A percentile compares a stretch with the other conserved stretches of the same genome.
Conservation (phyloP, 2,888 invertebrate species). For the Phyto melanocephala region DNA sequence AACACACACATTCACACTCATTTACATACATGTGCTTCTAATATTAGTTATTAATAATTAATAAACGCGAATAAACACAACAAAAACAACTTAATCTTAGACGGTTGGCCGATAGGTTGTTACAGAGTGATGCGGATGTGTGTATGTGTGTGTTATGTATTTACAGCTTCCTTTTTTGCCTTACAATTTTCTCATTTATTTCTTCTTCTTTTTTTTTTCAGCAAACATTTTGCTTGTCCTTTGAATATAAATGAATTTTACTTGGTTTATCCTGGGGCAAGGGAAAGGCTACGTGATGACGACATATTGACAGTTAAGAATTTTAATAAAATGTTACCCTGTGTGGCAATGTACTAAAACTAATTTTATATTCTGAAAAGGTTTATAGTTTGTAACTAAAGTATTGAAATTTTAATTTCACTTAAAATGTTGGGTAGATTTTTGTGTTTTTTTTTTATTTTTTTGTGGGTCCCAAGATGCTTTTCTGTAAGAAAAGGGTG, state of each 20-base stretch:
- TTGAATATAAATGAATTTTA: constrained; percentile 56
- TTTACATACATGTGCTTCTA: constrained; percentile 1
- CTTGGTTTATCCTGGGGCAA: constrained; percentile 45
- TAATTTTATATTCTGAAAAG: constrained; percentile 29
- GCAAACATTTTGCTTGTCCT: constrained; percentile 41
- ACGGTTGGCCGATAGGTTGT: neutral
- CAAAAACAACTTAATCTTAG: constrained; percentile 47
- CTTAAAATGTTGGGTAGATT: constrained; percentile 57
- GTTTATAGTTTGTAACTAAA: constrained; percentile 50
- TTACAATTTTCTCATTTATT: constrained; percentile 11
- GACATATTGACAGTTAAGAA: constrained; percentile 59
- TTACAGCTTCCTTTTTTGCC: neutral
- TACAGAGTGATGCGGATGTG: too few relatives aligned
- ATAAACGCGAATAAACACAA: constrained; percentile 61
- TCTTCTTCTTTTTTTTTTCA: neutral
- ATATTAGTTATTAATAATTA: constrained; percentile 62
- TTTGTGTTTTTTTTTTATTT: neutral
- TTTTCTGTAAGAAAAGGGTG: neutral
- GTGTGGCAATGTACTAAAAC: neutral
- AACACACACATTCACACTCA: neutral
- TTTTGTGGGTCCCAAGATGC: neutral
- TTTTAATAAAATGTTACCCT: constrained; percentile 46
- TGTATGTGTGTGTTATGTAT: neutral
- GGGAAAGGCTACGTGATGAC: constrained; percentile 53
- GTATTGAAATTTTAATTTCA: constrained; percentile 64